Base-by-base conservation (phyloP, 2,888 invertebrate species). In the Diarsia brunnea region DNA sequence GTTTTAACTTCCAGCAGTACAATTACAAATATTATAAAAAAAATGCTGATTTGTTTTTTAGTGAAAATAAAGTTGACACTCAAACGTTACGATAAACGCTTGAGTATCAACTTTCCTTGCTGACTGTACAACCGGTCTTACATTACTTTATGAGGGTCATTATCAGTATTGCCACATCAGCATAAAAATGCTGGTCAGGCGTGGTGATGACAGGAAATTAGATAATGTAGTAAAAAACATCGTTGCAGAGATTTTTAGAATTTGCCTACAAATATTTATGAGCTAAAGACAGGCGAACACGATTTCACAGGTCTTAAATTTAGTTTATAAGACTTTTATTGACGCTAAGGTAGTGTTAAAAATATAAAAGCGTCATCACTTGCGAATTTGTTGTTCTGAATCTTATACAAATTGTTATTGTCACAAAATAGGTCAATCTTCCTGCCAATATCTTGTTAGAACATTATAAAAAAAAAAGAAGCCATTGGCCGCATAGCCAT, bases 111-210 rank as follows among this genome's bases (percentile, higher is more conserved):
- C 12, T 65, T 58, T 58, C 2, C 31, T 4, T 74, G 61, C 66
- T 14, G 53, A 67, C 24, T 43, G 14, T 66, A 68, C 61, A 16
- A 51, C 21, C 45, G 24, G 60, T 12, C n/a, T 69, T 43, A 58
- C 65, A 55, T 78, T 27, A 60, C 55, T 61, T 83, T 79, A 69
- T 47, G 51, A 63, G 72, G 58, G 69, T 67, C 65, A 69, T 82
- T 76, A 82, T 82, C 83, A 73, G 61, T 60, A 49, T 55, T 65
- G 73, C 67, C 69, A 61, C 63, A 83, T 81, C 73, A 70, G 73
- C 63, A 45, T 69, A 68, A 73, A 82, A 65, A 58, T 53, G 51
- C 55, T 69, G 69, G 73, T 68, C 78, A 70, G 68, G 14, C 21
- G 21, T 43, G 47, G 47, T 53, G 55, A 45, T 31, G 38, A 19